Base-by-base conservation (phyloP, 2,797 vertebrate species). In the Alcedo quadribrachys region DNA sequence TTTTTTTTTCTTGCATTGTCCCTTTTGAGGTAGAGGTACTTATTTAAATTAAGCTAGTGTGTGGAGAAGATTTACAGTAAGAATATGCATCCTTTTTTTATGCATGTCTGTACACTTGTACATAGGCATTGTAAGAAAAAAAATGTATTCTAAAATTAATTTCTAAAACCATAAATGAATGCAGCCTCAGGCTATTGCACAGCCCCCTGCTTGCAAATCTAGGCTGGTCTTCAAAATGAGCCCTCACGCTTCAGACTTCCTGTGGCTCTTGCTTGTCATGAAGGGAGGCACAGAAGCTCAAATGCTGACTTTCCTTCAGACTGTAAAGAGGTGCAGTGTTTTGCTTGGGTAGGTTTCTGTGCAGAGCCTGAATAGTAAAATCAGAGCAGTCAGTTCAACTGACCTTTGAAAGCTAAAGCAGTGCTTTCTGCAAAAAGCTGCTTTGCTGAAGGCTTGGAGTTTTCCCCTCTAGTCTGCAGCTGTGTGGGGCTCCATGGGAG, bases 161-260 rank as follows among this genome's bases (percentile, higher is more conserved):
- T 93, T 95, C 46, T 88, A 35, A 77, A 90, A 90, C 87, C 83
- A 69, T 75, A 89, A 96, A 91, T 96, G 28, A 92, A 77, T 82
- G 35, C 27, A 69, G 81, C 86, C 84, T 80, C 50, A 46, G 87
- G 86, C 68, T 60, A 30, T 68, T 90, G 78, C 65, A 46, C n/a
- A 58, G 54, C 68, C 50, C 90, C 76, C 40, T 70, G 69, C 92
- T 89, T 1, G 0, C 22, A 58, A n/a, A 74, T 74, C 65, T 57
- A n/a, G 75, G 55, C 90, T 86, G 81, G 93, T 61, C 91, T 92
- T 90, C 60, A 77, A 85, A 93, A 92, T 5, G 33, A 87, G 12
- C 53, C 63, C 37, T 84, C 67, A 88, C 0, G 0, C 24, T 93
- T 87, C 53, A 87, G 90, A 54, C 62, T 95, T 81, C 69, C 4